A percentile compares a stretch with the other conserved stretches of the same genome.
phyloP scores from a whole-genome alignment of 2,888 invertebrate genomes.

The Toxonevra muliebris region DNA sequence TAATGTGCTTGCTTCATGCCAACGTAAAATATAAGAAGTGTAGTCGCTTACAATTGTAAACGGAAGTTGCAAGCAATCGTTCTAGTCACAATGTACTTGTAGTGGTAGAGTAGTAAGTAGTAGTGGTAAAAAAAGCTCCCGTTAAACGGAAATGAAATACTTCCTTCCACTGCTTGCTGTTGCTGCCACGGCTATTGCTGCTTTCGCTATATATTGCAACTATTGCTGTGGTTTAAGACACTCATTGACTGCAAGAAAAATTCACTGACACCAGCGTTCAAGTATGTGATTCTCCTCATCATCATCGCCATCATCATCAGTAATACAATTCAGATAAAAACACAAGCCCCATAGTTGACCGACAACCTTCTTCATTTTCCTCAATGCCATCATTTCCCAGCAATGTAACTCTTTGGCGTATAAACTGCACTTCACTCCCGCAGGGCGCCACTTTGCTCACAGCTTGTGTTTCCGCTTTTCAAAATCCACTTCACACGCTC shows the following conservation, averaged over 20 bases:
- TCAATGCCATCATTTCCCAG: neutral
- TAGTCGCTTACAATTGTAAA: constrained; percentile 11
- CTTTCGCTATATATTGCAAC: neutral
- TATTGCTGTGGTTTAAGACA: neutral
- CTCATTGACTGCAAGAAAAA: constrained; percentile 11
- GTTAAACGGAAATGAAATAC: constrained; percentile 46
- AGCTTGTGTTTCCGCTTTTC: constrained; percentile 33
- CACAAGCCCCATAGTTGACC: too few relatives aligned
- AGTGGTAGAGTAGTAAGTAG: neutral
- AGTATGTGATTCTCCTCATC: neutral
- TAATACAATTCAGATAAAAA: too few relatives aligned
- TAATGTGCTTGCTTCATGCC: constrained; percentile 7
- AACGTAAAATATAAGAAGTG: neutral
- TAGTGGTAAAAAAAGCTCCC: constrained; percentile 29
- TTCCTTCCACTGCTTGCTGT: constrained; percentile 38
- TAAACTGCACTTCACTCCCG: neutral
- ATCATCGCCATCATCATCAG: too few relatives aligned
- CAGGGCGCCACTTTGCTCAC: constrained; percentile 33
- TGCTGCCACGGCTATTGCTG: neutral
- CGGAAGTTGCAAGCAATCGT: constrained; percentile 26
- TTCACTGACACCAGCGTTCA: neutral
- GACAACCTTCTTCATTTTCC: too few relatives aligned
- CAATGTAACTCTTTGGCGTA: neutral
- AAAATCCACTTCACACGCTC: constrained; percentile 23
- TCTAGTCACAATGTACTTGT: constrained; percentile 29